Percentiles rank a stretch among this genome's conserved stretches.
Conservation (phyloP, 2,113 vertebrate species). For the Poicephalus gulielmi region DNA sequence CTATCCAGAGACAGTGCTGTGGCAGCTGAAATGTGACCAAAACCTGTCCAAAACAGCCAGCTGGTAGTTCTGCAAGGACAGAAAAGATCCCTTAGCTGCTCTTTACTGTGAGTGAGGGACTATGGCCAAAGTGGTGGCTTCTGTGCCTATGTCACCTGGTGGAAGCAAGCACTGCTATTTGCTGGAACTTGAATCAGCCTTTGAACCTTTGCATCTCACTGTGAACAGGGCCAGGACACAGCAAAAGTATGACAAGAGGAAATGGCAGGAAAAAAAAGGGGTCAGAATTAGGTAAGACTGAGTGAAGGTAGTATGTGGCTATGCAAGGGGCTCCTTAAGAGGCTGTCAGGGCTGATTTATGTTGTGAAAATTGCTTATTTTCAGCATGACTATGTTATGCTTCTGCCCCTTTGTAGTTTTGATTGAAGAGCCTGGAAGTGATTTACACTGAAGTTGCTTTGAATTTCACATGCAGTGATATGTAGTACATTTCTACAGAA, state of each 20-base stretch:
- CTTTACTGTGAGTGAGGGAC: background rate
- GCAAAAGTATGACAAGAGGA: background rate
- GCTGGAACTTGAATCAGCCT: background rate
- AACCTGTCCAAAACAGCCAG: background rate
- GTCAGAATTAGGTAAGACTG: background rate
- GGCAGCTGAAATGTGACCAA: background rate
- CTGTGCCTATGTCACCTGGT: background rate
- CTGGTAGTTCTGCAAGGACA: background rate
- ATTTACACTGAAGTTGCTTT: background rate
- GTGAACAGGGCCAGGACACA: background rate
- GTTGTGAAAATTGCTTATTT: background rate
- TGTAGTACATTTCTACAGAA: background rate
- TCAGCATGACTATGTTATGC: background rate
- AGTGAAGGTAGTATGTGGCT: background rate
- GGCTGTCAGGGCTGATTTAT: background rate
- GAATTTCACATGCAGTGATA: background rate
- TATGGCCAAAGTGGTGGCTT: background rate
- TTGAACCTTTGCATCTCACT: background rate
- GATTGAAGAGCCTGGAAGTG: background rate
- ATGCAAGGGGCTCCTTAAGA: background rate
- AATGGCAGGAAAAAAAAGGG: background rate
- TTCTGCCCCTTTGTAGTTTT: background rate
- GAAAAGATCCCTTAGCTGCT: background rate
- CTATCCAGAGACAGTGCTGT: background rate
- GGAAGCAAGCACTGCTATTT: background rate